These are phyloP conservation scores for Apodemia hepburni DNA, from an alignment of 2,888 invertebrate species.

Conservation along the genomic window DNA sequence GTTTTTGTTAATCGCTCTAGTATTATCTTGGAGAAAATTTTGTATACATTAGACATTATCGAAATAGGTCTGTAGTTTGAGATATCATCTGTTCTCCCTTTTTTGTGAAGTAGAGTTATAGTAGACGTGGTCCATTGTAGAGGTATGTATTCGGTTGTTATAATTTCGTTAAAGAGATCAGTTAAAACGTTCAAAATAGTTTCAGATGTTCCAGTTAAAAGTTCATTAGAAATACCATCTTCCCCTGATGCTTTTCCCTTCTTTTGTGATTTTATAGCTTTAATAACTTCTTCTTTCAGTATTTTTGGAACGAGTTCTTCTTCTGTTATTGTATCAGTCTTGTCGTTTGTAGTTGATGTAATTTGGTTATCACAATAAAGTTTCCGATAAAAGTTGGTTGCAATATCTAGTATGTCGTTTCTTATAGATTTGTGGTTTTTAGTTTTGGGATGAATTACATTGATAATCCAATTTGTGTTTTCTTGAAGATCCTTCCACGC, in stretches of 20 bases:
- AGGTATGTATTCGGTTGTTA: constrained; percentile 29
- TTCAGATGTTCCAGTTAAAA: constrained; percentile 21
- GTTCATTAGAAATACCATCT: constrained; percentile 28
- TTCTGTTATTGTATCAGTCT: neutral
- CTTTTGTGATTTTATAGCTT: constrained; percentile 18
- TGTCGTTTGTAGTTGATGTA: neutral
- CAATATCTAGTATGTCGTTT: constrained; percentile 19
- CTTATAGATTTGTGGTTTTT: constrained; percentile 17
- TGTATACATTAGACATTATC: constrained; percentile 31
- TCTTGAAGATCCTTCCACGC: constrained; percentile 17
- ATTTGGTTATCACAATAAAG: constrained; percentile 17
- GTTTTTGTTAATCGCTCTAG: constrained; percentile 22
- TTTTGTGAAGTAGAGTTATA: constrained; percentile 33
- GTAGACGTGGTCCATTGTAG: constrained; percentile 32
- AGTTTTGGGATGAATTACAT: constrained; percentile 19
- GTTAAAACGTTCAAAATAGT: constrained; percentile 18
- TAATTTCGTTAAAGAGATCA: constrained; percentile 30
- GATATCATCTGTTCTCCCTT: constrained; percentile 31
- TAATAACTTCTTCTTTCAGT: constrained; percentile 20
- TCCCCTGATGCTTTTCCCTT: constrained; percentile 19
- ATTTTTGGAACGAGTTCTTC: constrained; percentile 17
- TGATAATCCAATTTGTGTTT: constrained; percentile 17
- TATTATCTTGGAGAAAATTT: constrained; percentile 31
- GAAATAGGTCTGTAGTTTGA: constrained; percentile 33
- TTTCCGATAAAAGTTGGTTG: constrained; percentile 20